Conservation (phyloP, 1,140 invertebrate genomes). For the Sesamia nonagrioides region DNA sequence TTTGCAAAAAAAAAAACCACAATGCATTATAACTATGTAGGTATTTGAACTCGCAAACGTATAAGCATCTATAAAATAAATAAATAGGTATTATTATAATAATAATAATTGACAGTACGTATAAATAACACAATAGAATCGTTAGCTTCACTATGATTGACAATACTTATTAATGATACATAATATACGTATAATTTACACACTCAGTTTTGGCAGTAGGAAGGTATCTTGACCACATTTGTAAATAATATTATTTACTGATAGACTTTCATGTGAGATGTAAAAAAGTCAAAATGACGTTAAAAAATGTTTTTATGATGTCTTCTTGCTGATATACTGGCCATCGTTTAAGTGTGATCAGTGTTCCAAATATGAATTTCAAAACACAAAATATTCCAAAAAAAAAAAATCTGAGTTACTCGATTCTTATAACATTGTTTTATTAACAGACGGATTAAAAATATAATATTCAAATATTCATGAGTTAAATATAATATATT, state of each 20-base stretch:
- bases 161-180: not conserved
- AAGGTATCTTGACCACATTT: not conserved
- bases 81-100: not conserved
- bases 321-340: too few species aligned
- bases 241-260: not conserved
- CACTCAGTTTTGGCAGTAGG: not conserved
- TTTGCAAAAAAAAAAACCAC: too few species aligned
- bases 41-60: not conserved
- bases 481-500: too few species aligned
- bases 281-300: too few species aligned
- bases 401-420: too few species aligned
- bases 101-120: constrained; percentile 4
- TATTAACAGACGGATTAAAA: constrained; percentile 2
- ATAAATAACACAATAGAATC: constrained; percentile 11
- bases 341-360: too few species aligned
- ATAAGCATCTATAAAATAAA: not conserved
- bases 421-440: too few species aligned
- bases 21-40: not conserved
- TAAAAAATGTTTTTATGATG: too few species aligned
- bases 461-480: not conserved
- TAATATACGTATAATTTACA: not conserved
- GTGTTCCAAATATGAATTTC: too few species aligned
- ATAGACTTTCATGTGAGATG: too few species aligned
- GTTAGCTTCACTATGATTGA: not conserved
- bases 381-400: too few species aligned